phyloP scores from a whole-genome alignment of 1,140 invertebrate species.

The Thaumatotibia leucotreta region DNA sequence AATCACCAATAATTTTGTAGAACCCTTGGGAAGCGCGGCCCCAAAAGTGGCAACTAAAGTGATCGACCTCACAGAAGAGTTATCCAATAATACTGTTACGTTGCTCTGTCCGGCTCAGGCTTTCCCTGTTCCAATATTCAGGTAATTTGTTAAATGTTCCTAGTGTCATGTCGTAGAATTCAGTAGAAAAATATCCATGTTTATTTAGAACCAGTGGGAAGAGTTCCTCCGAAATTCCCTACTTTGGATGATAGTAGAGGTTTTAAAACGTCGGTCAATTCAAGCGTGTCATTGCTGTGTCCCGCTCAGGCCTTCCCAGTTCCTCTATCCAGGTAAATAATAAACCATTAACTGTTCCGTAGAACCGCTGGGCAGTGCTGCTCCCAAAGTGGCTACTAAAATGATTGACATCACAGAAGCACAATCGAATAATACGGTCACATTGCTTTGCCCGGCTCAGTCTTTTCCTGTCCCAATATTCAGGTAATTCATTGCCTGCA shows the following conservation, averaged over 20 bases:
- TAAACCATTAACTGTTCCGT: slow-evolving; percentile 45
- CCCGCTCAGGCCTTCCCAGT: slow-evolving; percentile 82
- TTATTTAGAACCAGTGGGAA: slow-evolving; percentile 83
- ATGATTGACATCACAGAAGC: slow-evolving; percentile 64
- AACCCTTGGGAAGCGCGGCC: slow-evolving; percentile 83
- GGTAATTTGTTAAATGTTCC: slow-evolving; percentile 72
- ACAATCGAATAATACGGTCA: slow-evolving; percentile 59
- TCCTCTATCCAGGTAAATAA: slow-evolving; percentile 80
- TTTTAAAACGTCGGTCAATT: slow-evolving; percentile 80
- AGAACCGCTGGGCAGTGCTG: slow-evolving; percentile 85
- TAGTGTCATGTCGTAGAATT: neutral
- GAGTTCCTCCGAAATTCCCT: slow-evolving; percentile 81
- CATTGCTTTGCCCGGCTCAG: slow-evolving; percentile 85
- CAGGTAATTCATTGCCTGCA: slow-evolving; percentile 75
- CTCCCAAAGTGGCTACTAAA: slow-evolving; percentile 80
- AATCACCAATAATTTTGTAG: slow-evolving; percentile 67
- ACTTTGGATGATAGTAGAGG: slow-evolving; percentile 80
- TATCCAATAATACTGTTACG: slow-evolving; percentile 66
- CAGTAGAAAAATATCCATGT: slow-evolving; percentile 23
- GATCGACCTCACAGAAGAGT: slow-evolving; percentile 61
- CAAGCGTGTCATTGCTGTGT: slow-evolving; percentile 77
- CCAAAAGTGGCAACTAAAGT: slow-evolving; percentile 80
- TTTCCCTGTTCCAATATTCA: slow-evolving; percentile 82
- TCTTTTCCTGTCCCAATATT: slow-evolving; percentile 83
- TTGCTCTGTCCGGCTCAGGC: slow-evolving; percentile 86